Base-by-base conservation (phyloP, 2,888 invertebrate species). In the Drosophila acutilabella region DNA sequence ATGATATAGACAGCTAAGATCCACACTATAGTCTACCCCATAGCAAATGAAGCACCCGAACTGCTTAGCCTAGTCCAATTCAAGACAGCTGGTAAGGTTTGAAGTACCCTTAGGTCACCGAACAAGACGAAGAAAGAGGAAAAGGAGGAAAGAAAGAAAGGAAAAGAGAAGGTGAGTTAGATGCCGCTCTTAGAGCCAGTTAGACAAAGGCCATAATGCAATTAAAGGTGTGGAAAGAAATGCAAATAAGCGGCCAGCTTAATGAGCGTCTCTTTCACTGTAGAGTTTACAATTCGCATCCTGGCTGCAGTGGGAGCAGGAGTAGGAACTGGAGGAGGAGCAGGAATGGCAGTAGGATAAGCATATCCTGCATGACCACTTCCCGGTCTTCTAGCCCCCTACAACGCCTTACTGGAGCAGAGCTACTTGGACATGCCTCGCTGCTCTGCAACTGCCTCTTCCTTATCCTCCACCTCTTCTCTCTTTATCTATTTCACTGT, bases 171-270 rank as follows among this genome's bases (percentile, higher is more conserved):
- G 13, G 4, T 5, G 23, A 13, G 26, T 1, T 2, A 18, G 26
- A 30, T 14, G 20, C 3, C 14, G 23, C 30, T 36, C 58, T 40
- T 48, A 33, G 36, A 47, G 36, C 58, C 41, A 57, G 45, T 48
- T 36, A 72, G 58, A 73, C 78, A 78, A 77, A 68, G 56, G 64
- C 56, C 64, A 38, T 64, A 78, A 77, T 40, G 60, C 78, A 78
- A 78, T 76, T 76, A 78, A 69, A 69, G 53, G 56, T 58, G 51
- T 51, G 44, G 44, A 68, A 69, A 56, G 48, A 36, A 71, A 79
- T 64, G 79, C 76, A 79, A 74, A 64, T 56, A 47, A 67, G 58
- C 70, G 54, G 38, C 42, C 53, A 42, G 62, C 56, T 51, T 67
- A 74, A 71, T 65, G 72, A 76, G 65, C 61, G 6, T 30, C 18